phyloP scores from a whole-genome alignment of 30 jellyfish, hydroid and myxozoan genomes.

The Aurelia sp. region DNA sequence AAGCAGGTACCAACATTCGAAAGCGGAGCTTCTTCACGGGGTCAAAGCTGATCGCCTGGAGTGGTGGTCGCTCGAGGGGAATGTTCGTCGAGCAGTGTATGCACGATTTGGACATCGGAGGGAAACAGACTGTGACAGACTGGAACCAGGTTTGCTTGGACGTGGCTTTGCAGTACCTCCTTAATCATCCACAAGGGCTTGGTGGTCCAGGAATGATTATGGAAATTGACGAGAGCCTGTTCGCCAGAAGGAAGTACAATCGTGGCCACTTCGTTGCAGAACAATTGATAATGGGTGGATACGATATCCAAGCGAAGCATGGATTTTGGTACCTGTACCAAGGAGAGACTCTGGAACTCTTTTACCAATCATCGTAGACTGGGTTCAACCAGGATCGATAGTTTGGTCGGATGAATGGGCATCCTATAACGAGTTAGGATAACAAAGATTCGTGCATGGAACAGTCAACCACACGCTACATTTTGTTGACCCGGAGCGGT shows the following conservation, averaged over 20 bases:
- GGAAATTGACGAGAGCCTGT: conserved; percentile 34
- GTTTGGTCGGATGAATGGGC: conserved; percentile 60
- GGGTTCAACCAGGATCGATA: not conserved
- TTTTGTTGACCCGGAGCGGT: conserved; percentile 54
- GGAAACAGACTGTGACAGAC: not conserved
- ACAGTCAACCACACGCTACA: conserved; percentile 43
- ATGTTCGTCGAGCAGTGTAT: conserved; percentile 13
- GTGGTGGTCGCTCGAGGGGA: conserved; percentile 39
- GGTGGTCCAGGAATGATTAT: conserved; percentile 57
- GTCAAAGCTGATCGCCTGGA: not conserved
- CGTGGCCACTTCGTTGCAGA: conserved; percentile 48
- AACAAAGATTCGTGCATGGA: conserved; percentile 36
- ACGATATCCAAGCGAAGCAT: conserved; percentile 34
- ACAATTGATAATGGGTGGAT: not conserved
- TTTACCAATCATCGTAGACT: conserved; percentile 24
- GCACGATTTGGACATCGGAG: conserved; percentile 43
- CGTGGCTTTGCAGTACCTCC: conserved; percentile 26
- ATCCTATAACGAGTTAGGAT: conserved; percentile 40
- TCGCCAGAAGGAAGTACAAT: conserved; percentile 51
- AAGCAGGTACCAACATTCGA: not conserved
- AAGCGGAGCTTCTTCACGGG: conserved; percentile 11
- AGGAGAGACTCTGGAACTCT: conserved; percentile 60
- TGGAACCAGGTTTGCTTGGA: conserved; percentile 56
- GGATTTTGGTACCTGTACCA: conserved; percentile 68
- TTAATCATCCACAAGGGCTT: conserved; percentile 16